These are phyloP conservation scores for Odontamblyopus rebecca DNA, from an alignment of 2,797 vertebrate genomes.

Conservation along the genomic window DNA sequence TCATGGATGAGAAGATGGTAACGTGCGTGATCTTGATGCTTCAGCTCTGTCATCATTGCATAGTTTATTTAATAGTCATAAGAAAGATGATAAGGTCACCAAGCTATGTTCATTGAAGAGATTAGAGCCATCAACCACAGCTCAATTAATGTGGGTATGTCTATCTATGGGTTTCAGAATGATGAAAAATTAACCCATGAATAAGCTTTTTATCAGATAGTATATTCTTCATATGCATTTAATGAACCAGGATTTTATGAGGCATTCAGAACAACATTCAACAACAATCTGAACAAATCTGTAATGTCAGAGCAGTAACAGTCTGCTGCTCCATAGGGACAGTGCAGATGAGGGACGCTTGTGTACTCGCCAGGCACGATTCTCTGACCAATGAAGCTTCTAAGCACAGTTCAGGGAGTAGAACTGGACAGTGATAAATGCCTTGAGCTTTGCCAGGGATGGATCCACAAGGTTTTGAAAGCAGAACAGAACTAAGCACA, in stretches of 20 bases:
- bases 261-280: not conserved
- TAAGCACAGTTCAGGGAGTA: slow-evolving; percentile 44
- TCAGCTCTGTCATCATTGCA: slow-evolving; percentile 50
- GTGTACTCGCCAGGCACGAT: slow-evolving; percentile 37
- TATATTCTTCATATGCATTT: not conserved
- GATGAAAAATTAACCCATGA: no score
- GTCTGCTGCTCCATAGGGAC: slow-evolving; percentile 4
- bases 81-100: slow-evolving; percentile 57
- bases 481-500: slow-evolving; percentile 21
- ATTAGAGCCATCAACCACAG: slow-evolving; percentile 44
- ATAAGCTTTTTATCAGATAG: not conserved
- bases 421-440: slow-evolving; percentile 55
- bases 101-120: slow-evolving; percentile 48
- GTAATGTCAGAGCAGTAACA: not conserved
- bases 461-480: slow-evolving; percentile 22
- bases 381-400: slow-evolving; percentile 52
- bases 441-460: slow-evolving; percentile 13
- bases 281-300: no score
- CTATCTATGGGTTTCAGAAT: no score
- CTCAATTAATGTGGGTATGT: slow-evolving; percentile 19
- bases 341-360: not conserved
- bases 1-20: slow-evolving; percentile 43
- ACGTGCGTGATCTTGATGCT: slow-evolving; percentile 42
- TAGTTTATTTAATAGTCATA: slow-evolving; percentile 67
- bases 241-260: not conserved